These are phyloP conservation scores for Dinomys branickii DNA, from an alignment of 2,113 vertebrate species.

Conservation along the genomic window DNA sequence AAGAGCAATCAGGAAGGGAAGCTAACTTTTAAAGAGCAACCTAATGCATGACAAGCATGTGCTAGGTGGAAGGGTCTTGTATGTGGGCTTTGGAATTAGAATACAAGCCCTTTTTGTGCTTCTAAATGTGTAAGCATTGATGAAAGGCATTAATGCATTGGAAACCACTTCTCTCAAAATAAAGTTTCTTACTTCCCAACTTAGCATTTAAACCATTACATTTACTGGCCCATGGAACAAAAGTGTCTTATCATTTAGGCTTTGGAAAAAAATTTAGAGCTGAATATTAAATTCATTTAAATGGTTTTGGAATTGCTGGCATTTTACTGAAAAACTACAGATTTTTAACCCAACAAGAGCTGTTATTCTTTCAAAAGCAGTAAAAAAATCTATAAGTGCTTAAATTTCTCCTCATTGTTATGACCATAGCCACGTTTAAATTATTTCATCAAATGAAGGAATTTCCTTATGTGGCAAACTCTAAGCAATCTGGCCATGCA, in stretches of 20 bases:
- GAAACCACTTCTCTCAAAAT: background rate
- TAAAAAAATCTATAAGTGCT: background rate
- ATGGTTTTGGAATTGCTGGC: slow-evolving; percentile 8
- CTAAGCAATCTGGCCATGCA: background rate
- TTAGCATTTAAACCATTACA: background rate
- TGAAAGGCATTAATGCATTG: background rate
- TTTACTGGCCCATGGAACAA: background rate
- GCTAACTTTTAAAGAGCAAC: background rate
- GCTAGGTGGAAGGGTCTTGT: no score
- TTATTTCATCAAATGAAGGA: background rate
- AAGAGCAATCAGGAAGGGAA: background rate
- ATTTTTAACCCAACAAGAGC: background rate
- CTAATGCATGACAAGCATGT: no score
- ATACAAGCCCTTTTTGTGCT: background rate
- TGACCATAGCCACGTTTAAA: background rate
- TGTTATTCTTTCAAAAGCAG: background rate
- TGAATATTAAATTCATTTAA: background rate
- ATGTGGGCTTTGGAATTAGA: background rate
- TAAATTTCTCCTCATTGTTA: background rate
- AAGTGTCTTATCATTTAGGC: background rate
- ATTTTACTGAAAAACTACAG: slow-evolving; percentile 18
- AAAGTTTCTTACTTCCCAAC: background rate
- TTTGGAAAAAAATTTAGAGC: background rate
- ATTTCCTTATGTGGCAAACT: slow-evolving; percentile 11
- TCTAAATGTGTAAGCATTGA: background rate